Conservation (phyloP, 2,113 vertebrate species). For the Acinonyx jubatus region DNA sequence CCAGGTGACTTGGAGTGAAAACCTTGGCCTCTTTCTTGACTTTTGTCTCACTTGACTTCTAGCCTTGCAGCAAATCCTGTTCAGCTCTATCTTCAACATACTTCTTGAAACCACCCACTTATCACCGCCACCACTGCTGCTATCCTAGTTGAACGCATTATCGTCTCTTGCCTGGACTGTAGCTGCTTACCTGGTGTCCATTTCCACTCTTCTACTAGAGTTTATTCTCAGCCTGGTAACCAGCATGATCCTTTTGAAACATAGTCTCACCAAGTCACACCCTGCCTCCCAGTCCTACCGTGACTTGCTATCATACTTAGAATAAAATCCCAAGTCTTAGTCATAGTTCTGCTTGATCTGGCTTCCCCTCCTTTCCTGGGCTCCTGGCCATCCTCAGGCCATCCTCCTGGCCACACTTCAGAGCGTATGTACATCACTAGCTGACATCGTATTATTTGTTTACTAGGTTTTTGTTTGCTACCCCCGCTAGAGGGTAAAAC, state of each 20-base stretch:
- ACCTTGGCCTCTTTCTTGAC: not conserved
- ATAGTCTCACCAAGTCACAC: fast-evolving
- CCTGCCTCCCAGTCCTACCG: not conserved
- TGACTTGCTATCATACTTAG: not conserved
- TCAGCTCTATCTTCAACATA: not conserved
- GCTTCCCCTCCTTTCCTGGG: too few relatives aligned
- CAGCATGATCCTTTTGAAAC: not conserved
- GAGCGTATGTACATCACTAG: not conserved
- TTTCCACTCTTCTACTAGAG: not conserved
- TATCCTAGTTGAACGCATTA: too few relatives aligned
- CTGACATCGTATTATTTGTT: not conserved
- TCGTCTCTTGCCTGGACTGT: not conserved
- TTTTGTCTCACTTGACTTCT: not conserved
- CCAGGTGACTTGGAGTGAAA: not conserved
- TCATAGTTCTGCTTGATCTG: not conserved
- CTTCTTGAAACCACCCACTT: not conserved
- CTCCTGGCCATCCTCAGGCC: not conserved
- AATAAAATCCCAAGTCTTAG: not conserved
- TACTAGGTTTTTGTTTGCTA: not conserved
- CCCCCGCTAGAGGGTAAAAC: not conserved
- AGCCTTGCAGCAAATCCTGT: not conserved
- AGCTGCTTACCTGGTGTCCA: not conserved
- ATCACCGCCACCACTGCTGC: not conserved
- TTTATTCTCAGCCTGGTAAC: not conserved
- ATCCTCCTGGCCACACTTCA: not conserved